These are phyloP conservation scores for Macaria liturata DNA, from an alignment of 2,888 invertebrate genomes.

Conservation along the genomic window DNA sequence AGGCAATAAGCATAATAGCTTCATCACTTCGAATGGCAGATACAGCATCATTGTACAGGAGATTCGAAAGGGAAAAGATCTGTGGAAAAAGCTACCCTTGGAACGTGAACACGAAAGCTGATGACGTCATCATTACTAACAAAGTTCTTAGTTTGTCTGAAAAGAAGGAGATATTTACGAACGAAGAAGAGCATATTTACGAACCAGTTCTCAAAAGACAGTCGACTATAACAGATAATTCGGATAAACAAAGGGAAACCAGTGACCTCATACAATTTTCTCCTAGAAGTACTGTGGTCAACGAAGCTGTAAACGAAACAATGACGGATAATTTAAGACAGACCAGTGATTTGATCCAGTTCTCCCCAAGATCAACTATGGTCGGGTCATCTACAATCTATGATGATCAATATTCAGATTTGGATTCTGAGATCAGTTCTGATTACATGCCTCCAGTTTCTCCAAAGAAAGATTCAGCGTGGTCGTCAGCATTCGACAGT, in stretches of 20 bases:
- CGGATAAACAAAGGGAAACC: conserved; percentile 40
- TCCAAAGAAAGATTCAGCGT: conserved; percentile 32
- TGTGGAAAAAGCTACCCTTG: conserved; percentile 90
- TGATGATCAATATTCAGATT: conserved; percentile 51
- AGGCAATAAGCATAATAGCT: conserved; percentile 86
- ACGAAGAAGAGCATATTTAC: conserved; percentile 48
- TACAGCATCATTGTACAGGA: conserved; percentile 88
- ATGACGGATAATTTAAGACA: conserved; percentile 38
- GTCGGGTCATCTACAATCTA: conserved; percentile 46
- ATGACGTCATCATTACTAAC: conserved; percentile 37
- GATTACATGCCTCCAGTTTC: conserved; percentile 57
- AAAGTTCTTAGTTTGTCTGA: conserved; percentile 33
- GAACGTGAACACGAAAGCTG: conserved; percentile 70
- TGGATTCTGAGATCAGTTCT: conserved; percentile 61
- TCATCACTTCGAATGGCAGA: conserved; percentile 87
- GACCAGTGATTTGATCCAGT: conserved; percentile 66
- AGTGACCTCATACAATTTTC: conserved; percentile 73
- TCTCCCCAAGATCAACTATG: conserved; percentile 58
- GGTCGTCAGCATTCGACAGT: conserved; percentile 51
- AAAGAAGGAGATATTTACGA: conserved; percentile 31
- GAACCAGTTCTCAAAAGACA: conserved; percentile 53
- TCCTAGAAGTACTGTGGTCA: conserved; percentile 45
- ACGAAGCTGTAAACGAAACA: conserved; percentile 26
- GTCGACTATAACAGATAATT: conserved; percentile 40
- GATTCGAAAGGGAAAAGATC: conserved; percentile 90